Evolutionary conservation across 2,113 vertebrate genomes (phyloP).

Genomic region (Oostethus manadensis): DNA sequence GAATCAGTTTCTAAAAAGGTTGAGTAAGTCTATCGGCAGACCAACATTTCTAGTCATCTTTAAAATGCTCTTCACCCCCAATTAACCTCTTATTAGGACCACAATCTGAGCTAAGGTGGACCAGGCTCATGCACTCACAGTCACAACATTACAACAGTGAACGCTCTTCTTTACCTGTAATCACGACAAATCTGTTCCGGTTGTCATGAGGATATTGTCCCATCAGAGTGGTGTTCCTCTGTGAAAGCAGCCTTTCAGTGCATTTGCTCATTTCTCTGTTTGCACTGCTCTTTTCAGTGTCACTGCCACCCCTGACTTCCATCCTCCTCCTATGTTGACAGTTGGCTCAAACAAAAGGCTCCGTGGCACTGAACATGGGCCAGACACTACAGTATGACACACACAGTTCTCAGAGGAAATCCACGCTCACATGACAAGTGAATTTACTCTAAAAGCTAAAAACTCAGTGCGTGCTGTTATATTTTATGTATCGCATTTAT

Average conservation of each 20-base stretch:
- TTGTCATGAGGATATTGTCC: constrained; percentile 25
- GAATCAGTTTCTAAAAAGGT: no score
- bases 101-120: not conserved
- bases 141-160: no score
- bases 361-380: constrained; percentile 2
- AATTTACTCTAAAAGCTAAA: constrained; percentile 7
- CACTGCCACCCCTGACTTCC: constrained; percentile 31
- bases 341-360: constrained; percentile 55
- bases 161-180: constrained; percentile 53
- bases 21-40: no score
- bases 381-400: constrained; percentile 14
- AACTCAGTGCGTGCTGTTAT: not conserved
- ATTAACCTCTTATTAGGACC: no score
- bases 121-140: not conserved
- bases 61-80: no score
- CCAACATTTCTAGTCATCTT: no score
- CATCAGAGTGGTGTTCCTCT: constrained; percentile 23
- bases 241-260: constrained; percentile 1
- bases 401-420: constrained; percentile 6
- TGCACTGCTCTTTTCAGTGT: constrained; percentile 41
- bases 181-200: constrained; percentile 34
- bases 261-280: constrained; percentile 27
- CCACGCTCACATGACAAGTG: not conserved
- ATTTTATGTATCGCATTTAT: not conserved
- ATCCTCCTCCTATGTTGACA: constrained; percentile 32